Evolutionary conservation across 1,140 invertebrate genomes (phyloP), one percentile per base, ranked within the genome.

Genomic region (Drosophila navojoa): DNA sequence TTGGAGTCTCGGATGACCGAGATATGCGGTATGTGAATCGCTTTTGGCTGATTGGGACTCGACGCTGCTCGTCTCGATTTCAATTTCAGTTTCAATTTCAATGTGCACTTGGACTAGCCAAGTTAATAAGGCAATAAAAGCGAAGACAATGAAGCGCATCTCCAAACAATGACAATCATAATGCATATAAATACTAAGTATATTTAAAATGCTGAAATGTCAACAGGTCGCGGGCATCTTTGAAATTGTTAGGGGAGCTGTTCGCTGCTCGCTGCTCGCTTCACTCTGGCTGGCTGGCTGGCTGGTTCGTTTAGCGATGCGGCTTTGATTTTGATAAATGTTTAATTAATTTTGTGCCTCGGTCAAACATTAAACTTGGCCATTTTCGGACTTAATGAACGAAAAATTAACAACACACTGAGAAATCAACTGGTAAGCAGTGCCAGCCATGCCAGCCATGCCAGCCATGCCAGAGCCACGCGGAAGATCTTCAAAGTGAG

Each of bases 301-400:
- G 32, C 32, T 60, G 66, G 4, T 29, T 29, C 27, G 27, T 29
- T 29, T 29, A 29, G 61, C 71, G 81, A 86, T 76, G 70, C 63
- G 76, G 79, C 82, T 85, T 84, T 87, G 79, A 87, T 89, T 89
- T 89, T 89, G 84, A 89, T 89, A 89, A 89, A 89, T 89, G 85
- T 89, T 89, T 89, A 89, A 89, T 89, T 89, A 89, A 89, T 89
- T 89, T 89, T 89, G 77, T 90, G 67, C 73, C 79, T 89, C 79
- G 70, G 42, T 66, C 85, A 81, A 84, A 80, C 84, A 89, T 89
- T 89, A 89, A 89, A 89, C 73, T 82, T 84, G 84, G 79, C 85
- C 72, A 89, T 89, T 87, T 89, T 84, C 85, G 55, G 77, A 84
- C 79, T 89, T 89, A 89, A 89, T 89, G 84, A 89, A 89, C 85